Evolutionary conservation across 2,888 invertebrate species (phyloP).

Genomic region (Argyra leucocephala): DNA sequence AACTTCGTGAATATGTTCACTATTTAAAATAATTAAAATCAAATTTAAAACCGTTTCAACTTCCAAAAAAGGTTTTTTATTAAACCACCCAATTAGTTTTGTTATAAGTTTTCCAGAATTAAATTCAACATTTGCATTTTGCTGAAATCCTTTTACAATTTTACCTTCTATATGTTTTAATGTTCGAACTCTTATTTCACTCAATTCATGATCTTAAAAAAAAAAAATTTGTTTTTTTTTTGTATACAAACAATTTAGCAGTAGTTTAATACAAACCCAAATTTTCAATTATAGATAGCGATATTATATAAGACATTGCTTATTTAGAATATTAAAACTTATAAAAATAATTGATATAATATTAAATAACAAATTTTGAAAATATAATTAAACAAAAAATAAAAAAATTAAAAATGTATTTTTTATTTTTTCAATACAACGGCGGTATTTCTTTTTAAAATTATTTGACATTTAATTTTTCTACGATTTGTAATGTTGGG

Average conservation of each 20-base stretch:
- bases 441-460: neutral
- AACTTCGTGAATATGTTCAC: slow-evolving; percentile 28
- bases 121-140: slow-evolving; percentile 31
- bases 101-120: slow-evolving; percentile 35
- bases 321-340: too few species aligned
- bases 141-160: slow-evolving; percentile 31
- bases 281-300: neutral
- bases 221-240: neutral
- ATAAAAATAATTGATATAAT: too few species aligned
- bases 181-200: slow-evolving; percentile 37
- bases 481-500: too few species aligned
- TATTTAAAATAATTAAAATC: slow-evolving; percentile 33
- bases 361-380: too few species aligned
- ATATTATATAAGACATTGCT: neutral
- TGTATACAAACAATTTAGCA: neutral
- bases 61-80: slow-evolving; percentile 29
- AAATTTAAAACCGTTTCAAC: slow-evolving; percentile 33
- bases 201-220: slow-evolving; percentile 31
- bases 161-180: slow-evolving; percentile 36
- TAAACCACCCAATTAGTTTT: slow-evolving; percentile 40
- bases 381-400: neutral
- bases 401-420: neutral
- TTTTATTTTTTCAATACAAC: neutral
- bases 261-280: neutral
- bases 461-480: too few species aligned